Conservation (phyloP, 2,113 vertebrate species). For the Mormoops blainvillei region DNA sequence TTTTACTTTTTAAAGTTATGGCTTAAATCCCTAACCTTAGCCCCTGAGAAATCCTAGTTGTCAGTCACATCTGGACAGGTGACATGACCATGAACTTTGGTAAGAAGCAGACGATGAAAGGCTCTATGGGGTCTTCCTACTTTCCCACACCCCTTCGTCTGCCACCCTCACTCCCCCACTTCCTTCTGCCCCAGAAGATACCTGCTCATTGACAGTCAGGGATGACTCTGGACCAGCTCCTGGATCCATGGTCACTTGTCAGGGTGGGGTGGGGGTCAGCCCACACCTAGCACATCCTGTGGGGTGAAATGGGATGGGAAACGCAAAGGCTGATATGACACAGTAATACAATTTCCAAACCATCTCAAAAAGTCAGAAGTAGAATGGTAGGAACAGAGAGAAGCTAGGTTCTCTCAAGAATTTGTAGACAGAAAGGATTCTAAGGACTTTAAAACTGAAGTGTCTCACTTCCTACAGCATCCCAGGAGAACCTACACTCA, state of each 20-base stretch:
- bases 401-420: neutral
- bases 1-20: slow-evolving; percentile 9
- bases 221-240: slow-evolving; percentile 86
- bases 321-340: slow-evolving; percentile 33
- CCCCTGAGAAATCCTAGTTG: neutral
- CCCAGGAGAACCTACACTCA: neutral
- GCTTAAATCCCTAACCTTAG: neutral
- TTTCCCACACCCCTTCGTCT: neutral
- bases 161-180: neutral
- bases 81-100: neutral
- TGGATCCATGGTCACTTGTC: slow-evolving; percentile 86
- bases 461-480: neutral
- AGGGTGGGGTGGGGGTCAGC: slow-evolving; percentile 21
- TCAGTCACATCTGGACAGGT: neutral
- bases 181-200: slow-evolving; percentile 63
- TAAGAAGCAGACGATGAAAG: neutral
- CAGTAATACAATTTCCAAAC: neutral
- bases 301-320: slow-evolving; percentile 38
- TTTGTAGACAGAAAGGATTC: neutral
- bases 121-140: neutral
- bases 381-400: neutral
- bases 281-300: slow-evolving; percentile 84
- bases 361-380: slow-evolving; percentile 13
- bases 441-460: neutral
- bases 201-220: slow-evolving; percentile 95